phyloP scores from a whole-genome alignment of 1,140 invertebrate species.

The Macrobrachium rosenbergii region DNA sequence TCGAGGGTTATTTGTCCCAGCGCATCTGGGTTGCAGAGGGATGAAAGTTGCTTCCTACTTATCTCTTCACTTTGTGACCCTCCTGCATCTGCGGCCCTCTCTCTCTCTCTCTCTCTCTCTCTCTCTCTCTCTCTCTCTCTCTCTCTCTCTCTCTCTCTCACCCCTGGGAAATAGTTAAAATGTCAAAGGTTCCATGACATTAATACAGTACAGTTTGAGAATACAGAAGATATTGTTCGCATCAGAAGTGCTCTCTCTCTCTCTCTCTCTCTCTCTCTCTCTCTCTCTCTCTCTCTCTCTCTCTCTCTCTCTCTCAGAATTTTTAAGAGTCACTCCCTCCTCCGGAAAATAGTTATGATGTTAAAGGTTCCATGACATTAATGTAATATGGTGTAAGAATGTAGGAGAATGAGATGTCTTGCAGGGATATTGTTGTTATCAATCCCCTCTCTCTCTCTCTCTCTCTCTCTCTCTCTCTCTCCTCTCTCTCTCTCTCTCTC shows the following conservation, averaged over 20 bases:
- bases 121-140: constrained; percentile 21
- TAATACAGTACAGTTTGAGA: neutral
- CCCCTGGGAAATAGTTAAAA: neutral
- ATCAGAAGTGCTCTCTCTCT: constrained; percentile 2
- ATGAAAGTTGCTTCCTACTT: no score
- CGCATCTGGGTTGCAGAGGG: no score
- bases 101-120: neutral
- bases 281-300: constrained; percentile 14
- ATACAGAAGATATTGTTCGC: neutral
- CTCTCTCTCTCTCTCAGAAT: constrained; percentile 20
- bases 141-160: constrained; percentile 8
- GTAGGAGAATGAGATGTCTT: neutral
- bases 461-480: constrained; percentile 31
- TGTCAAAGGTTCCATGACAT: neutral
- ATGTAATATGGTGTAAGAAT: neutral
- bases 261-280: neutral
- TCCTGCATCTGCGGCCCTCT: neutral
- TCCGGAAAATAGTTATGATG: neutral
- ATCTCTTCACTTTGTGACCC: neutral
- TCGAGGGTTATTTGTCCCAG: neutral
- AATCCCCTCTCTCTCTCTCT: neutral
- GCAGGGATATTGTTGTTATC: no score
- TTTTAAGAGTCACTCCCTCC: neutral
- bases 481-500: constrained; percentile 30
- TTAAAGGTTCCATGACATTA: neutral